phyloP scores from a whole-genome alignment of 1,140 invertebrate species.

The Pentalonia nigronervosa region DNA sequence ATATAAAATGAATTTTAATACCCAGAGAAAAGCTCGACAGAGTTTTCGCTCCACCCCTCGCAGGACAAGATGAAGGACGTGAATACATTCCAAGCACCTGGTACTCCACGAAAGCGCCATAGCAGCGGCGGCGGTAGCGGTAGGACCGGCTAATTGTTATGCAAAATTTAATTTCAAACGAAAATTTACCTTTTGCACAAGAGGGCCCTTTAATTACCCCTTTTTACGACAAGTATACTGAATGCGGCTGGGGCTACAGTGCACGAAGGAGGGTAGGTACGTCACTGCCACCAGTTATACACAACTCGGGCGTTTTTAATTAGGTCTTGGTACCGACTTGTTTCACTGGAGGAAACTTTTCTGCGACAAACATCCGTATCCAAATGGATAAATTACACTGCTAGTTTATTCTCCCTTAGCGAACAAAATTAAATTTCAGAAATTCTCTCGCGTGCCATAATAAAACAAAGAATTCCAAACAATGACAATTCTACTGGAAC shows the following conservation, averaged over 20 bases:
- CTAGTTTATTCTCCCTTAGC: slow-evolving; percentile 26
- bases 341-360: slow-evolving; percentile 35
- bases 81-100: slow-evolving; percentile 50
- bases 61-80: slow-evolving; percentile 46
- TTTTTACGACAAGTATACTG: slow-evolving; percentile 36
- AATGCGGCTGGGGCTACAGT: not conserved
- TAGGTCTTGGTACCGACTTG: slow-evolving; percentile 32
- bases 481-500: slow-evolving; percentile 22
- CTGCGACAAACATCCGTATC: slow-evolving; percentile 50
- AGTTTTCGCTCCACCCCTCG: slow-evolving; percentile 29
- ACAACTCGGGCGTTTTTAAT: slow-evolving; percentile 52
- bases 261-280: slow-evolving; percentile 17
- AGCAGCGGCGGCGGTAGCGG: not conserved
- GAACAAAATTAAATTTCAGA: slow-evolving; percentile 50
- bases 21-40: slow-evolving; percentile 27
- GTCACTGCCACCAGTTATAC: slow-evolving; percentile 51
- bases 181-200: slow-evolving; percentile 37
- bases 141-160: slow-evolving; percentile 40
- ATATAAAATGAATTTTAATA: slow-evolving; percentile 45
- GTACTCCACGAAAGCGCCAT: slow-evolving; percentile 18
- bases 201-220: slow-evolving; percentile 36
- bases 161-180: slow-evolving; percentile 54
- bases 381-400: slow-evolving; percentile 41
- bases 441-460: slow-evolving; percentile 47
- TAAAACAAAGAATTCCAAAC: slow-evolving; percentile 49